Percentiles rank a stretch among this genome's conserved stretches.
These are phyloP conservation scores for Meriones unguiculatus DNA, from an alignment of 2,113 vertebrate genomes.

Conservation along the genomic window DNA sequence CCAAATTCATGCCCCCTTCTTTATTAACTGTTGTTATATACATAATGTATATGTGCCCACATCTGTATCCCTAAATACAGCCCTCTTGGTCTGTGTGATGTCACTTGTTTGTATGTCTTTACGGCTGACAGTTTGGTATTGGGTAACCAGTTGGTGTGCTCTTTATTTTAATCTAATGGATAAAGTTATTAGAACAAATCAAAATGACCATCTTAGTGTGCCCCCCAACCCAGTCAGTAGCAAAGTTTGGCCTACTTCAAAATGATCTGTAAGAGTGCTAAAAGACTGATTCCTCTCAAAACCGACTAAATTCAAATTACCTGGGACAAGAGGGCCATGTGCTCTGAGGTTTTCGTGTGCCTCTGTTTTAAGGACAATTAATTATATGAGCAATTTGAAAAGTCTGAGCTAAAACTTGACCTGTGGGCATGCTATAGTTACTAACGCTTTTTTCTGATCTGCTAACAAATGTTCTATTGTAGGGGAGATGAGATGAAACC, in stretches of 20 bases:
- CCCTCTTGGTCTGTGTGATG: neutral
- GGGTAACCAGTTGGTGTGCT: too few relatives aligned
- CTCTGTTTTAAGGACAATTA: neutral
- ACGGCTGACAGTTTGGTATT: neutral
- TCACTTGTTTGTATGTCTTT: neutral
- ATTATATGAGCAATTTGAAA: constrained; percentile 16
- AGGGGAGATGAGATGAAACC: neutral
- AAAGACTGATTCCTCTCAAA: neutral
- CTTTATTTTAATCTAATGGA: constrained; percentile 16
- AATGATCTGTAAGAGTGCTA: neutral
- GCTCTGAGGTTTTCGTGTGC: neutral
- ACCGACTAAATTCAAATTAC: neutral
- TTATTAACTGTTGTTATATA: neutral
- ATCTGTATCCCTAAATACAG: neutral
- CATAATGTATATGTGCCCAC: neutral
- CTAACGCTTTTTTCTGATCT: constrained; percentile 1
- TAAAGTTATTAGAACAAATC: constrained; percentile 20
- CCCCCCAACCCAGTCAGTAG: neutral
- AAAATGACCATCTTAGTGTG: neutral
- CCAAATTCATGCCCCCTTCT: neutral
- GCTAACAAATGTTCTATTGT: neutral
- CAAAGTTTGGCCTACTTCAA: neutral
- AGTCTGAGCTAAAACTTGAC: neutral
- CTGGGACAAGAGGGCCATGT: neutral
- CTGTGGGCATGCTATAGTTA: neutral